Evolutionary conservation across 2,888 invertebrate species (phyloP), one percentile per base, ranked within the genome.

Genomic region (Periphyllus acericola): DNA sequence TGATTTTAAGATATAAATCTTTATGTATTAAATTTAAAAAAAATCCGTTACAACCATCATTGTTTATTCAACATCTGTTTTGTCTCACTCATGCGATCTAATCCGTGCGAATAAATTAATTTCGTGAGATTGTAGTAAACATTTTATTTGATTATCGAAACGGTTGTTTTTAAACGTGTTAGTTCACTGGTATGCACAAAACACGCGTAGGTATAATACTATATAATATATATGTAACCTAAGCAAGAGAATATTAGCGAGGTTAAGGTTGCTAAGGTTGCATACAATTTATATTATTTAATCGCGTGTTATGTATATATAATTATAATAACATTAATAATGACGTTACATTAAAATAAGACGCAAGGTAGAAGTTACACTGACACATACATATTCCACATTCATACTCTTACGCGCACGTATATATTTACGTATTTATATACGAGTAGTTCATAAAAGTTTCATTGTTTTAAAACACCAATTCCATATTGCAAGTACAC

Each of bases 331-430:
- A 29, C 46, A 32, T 55, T 76, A 32, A 76, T 55, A 52, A 78
- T 32, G 78, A 78, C 52, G 52, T 78, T 32, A 78, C 52, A 78
- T 78, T 78, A 55, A 52, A 52, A 52, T 52, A 78, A 78, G 52
- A 32, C 32, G 78, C 21, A 21, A 4, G 11, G 52, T 52, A 21
- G 11, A 78, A 21, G 32, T 55, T 52, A 52, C 52, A 17, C 52
- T 52, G 1, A 17, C 52, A 52, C 52, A 52, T 9, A 4, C 17
- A 11, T n/a, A n/a, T n/a, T n/a, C n/a, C n/a, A n/a, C n/a, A n/a
- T n/a, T n/a, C n/a, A n/a, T n/a, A n/a, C n/a, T n/a, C n/a, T n/a
- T n/a, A n/a, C n/a, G n/a, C n/a, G n/a, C n/a, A 60, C 60, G 21
- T 60, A 25, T 60, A 25, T 60, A 5, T 60, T 19, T 60, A 25